Evolutionary conservation across 2,888 invertebrate species (phyloP), one percentile per base, ranked within the genome.

Genomic region (Drosophila neutralis): DNA sequence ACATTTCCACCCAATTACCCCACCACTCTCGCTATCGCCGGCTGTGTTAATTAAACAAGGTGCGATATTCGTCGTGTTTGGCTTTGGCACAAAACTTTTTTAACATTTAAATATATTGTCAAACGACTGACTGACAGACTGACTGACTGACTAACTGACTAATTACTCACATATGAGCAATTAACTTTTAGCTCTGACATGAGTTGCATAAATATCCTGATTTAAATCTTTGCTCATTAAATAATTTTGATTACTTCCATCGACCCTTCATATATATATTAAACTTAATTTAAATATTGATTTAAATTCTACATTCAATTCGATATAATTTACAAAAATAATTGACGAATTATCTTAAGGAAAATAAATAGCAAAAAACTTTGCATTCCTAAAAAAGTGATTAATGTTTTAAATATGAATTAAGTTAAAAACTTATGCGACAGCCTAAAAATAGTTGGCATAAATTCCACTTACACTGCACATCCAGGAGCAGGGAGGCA

Each of bases 401-500:
- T 31, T 8, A 29, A n/a, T 13, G 21, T 33, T 24, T 10, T 4
- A 48, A 18, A 24, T 35, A 13, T n/a, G 29, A 0, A 15, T 29
- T 38, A 6, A 36, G 15, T 3, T 13, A 15, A 15, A 35, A 42
- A 24, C 27, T 42, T 21, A 7, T 8, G 7, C n/a, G 38, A 4
- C 1, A 18, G 4, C 8, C n/a, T 24, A 13, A 27, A 65, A 38
- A 48, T 54, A 68, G 56, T 56, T 27, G 18, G 1, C n/a, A 40
- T 40, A 29, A 68, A 53, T 33, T 27, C 2, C 2, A 92, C 93
- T 93, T 87, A 93, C 93, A 93, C 83, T 93, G 93, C 48, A 93
- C 93, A 80, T 93, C 93, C n/a, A 93, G 69, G 2, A 93, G 82
- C 3, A 93, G 82, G 4, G 93, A 93, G 57, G 93, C 93, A 82